Evolutionary conservation across 64 coral and sea anemone species (phyloP).

Genomic region (Hydrozoanthus tunicans): DNA sequence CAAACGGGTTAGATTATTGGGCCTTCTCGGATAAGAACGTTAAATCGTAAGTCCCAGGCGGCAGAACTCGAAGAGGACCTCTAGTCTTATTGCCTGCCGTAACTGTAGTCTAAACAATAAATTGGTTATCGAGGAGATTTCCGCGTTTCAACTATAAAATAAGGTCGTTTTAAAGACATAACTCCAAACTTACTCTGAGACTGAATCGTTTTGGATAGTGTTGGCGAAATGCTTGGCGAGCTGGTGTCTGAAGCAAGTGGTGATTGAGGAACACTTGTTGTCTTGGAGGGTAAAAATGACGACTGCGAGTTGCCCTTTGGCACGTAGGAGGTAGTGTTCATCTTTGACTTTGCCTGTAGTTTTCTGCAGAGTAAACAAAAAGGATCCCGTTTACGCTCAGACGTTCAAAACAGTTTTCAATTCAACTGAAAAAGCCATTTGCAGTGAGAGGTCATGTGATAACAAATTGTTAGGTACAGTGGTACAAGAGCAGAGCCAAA

Average conservation of each 20-base stretch:
- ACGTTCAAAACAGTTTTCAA: neutral
- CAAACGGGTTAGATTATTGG: no score
- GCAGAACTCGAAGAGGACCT: no score
- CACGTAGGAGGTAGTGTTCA: neutral
- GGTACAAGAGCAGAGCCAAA: no score
- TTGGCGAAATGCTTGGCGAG: neutral
- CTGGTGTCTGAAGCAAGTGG: neutral
- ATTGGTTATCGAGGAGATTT: no score
- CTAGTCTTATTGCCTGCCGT: no score
- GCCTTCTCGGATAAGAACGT: no score
- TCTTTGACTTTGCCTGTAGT: conserved; percentile 30
- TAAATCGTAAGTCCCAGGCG: no score
- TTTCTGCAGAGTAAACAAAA: neutral
- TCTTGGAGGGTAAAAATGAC: neutral
- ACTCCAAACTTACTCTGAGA: neutral
- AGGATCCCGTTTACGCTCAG: neutral
- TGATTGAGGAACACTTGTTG: neutral
- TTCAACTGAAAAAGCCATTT: neutral
- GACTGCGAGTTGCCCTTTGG: neutral
- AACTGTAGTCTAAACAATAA: no score
- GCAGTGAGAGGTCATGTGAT: neutral
- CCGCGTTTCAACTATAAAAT: neutral
- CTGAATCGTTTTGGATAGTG: neutral
- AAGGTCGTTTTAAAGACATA: no score
- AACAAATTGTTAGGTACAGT: no score